phyloP scores from a whole-genome alignment of 2,888 invertebrate genomes.

The Plebejus anna region DNA sequence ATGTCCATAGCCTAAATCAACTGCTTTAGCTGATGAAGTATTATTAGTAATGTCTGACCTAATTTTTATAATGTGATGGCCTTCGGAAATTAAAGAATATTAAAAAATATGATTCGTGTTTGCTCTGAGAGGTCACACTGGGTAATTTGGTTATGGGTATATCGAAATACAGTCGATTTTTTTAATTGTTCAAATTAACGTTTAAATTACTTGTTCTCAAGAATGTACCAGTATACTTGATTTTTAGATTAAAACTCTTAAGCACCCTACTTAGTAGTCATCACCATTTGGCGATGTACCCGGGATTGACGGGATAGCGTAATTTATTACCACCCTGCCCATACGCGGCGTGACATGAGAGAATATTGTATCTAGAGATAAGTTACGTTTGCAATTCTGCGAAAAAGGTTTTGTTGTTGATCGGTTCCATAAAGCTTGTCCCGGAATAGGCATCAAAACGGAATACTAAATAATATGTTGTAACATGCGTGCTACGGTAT shows the following conservation, averaged over 20 bases:
- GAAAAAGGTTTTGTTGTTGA: slow-evolving; percentile 7
- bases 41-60: too few relatives aligned
- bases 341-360: slow-evolving; percentile 3
- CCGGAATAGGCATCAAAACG: background rate
- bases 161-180: too few relatives aligned
- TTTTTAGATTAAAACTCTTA: background rate
- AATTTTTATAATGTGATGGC: too few relatives aligned
- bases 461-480: slow-evolving; percentile 40
- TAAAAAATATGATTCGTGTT: too few relatives aligned
- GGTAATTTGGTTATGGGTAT: too few relatives aligned
- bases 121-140: too few relatives aligned
- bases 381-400: background rate
- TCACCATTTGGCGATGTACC: background rate
- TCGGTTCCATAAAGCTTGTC: background rate
- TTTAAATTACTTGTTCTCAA: too few relatives aligned
- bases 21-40: too few relatives aligned
- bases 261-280: background rate
- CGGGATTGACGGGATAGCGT: background rate
- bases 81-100: too few relatives aligned
- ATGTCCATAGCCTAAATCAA: too few relatives aligned
- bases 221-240: too few relatives aligned
- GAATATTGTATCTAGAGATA: background rate
- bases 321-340: background rate
- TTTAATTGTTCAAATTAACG: too few relatives aligned
- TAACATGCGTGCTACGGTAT: background rate